phyloP scores from a whole-genome alignment of 1,140 invertebrate genomes.

The Druon quercuslanigerum region DNA sequence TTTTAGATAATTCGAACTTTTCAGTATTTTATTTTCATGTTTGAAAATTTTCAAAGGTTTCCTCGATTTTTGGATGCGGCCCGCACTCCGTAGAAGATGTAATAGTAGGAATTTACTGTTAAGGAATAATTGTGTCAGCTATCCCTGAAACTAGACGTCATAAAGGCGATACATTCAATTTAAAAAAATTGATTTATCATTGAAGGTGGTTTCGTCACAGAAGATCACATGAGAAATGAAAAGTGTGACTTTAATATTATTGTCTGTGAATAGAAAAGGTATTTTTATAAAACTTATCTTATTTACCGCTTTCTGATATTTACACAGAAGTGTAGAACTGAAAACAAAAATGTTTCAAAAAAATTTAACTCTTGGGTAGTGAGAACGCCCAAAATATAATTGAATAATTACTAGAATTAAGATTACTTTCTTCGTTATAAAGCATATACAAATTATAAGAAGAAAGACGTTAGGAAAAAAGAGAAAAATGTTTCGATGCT shows the following conservation, averaged over 20 bases:
- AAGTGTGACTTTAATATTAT: not conserved
- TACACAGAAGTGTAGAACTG: constrained; percentile 8
- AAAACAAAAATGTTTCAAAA: constrained; percentile 19
- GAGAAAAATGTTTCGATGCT: constrained; percentile 14
- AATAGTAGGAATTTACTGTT: not conserved
- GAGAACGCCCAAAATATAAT: constrained; percentile 7
- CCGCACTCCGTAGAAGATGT: not conserved
- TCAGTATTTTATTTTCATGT: too few species aligned
- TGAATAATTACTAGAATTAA: constrained; percentile 10
- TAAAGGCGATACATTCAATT: constrained; percentile 4
- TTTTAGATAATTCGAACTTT: too few species aligned
- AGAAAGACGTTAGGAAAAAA: constrained; percentile 24
- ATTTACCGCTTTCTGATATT: not conserved
- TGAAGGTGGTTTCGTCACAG: not conserved
- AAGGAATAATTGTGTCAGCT: not conserved
- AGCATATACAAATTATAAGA: not conserved
- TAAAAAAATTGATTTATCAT: not conserved
- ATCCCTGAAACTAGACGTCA: constrained; percentile 2
- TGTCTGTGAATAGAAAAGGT: not conserved
- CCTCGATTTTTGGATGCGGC: too few species aligned
- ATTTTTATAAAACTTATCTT: not conserved
- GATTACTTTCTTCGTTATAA: not conserved
- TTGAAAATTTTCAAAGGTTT: too few species aligned
- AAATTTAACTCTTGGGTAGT: constrained; percentile 21
- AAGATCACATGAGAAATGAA: not conserved